Base-by-base conservation (phyloP, 2,888 invertebrate genomes). In the Criorhina ranunculi region DNA sequence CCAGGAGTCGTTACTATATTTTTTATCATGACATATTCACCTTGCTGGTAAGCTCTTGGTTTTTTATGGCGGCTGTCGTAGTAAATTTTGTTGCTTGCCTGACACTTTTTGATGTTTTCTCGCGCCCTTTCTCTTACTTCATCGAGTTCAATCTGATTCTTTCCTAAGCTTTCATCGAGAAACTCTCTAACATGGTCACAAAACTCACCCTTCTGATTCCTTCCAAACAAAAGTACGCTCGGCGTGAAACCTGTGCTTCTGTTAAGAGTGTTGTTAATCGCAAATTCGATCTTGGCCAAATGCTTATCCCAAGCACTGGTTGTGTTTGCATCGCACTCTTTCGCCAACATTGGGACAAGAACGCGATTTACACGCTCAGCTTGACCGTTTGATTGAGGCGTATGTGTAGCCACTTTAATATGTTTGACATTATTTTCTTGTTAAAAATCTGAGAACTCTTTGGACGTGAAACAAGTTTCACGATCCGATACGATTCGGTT, bases 401-500 rank as follows among this genome's bases (percentile, higher is more conserved):
- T 9, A 35, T 35, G 9, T 2, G 35, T 35, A 9, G 35, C 35
- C 11, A 37, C n/a, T n/a, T n/a, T n/a, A n/a, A n/a, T n/a, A n/a
- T n/a, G n/a, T 37, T n/a, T n/a, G 2, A 37, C 37, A 37, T 37
- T 1, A 2, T 37, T 11, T 37, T 37, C 37, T 4, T 37, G 37
- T 5, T n/a, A n/a, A n/a, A 37, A 37, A 11, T 37, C n/a, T 1
- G 1, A 37, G n/a, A 37, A 37, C n/a, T n/a, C 37, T n/a, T 37
- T 37, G n/a, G 9, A 37, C 37, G 37, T 37, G n/a, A 37, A 37
- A 11, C 37, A 37, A 4, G n/a, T 37, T n/a, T n/a, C 40, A 40
- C 90, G 83, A 77, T 92, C 92, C 0, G 40, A 12, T 40, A 12
- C 12, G 12, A 40, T 86, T 5, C 89, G 77, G 5, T 89, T 31